Percentiles rank a stretch among this genome's conserved stretches.
Evolutionary conservation across 2,797 vertebrate genomes (phyloP).

Genomic region (Anguilla anguilla): DNA sequence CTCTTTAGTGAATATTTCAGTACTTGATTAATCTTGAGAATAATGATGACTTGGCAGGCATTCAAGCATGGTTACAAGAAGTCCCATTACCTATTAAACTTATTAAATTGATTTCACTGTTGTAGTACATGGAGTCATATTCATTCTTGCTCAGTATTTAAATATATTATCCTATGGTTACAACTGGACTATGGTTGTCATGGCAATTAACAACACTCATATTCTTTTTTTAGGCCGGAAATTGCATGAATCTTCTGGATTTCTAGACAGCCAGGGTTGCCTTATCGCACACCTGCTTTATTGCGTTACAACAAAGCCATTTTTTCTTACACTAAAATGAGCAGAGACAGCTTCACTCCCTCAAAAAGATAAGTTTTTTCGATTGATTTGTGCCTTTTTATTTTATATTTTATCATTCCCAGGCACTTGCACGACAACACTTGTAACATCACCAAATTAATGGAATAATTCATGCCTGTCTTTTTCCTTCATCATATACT

Average conservation of each 20-base stretch:
- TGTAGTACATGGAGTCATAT: neutral
- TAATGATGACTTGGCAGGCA: neutral
- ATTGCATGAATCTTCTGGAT: neutral
- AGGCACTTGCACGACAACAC: neutral
- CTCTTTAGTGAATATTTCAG: conserved; percentile 1
- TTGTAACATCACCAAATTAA: conserved; percentile 26
- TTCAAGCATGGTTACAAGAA: neutral
- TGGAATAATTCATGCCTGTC: conserved; percentile 17
- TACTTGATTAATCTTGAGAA: neutral
- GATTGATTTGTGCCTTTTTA: conserved; percentile 10
- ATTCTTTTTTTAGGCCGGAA: neutral
- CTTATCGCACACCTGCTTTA: conserved; percentile 7
- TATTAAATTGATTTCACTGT: neutral
- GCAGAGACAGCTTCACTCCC: conserved; percentile 15
- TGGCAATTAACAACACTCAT: neutral
- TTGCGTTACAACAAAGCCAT: neutral
- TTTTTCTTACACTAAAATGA: neutral
- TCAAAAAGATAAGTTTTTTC: neutral
- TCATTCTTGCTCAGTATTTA: neutral
- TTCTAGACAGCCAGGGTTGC: neutral
- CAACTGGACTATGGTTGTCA: neutral
- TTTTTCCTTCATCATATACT: neutral
- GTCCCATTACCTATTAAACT: neutral
- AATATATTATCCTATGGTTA: neutral
- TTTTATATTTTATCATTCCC: neutral